Percentiles rank a stretch among this genome's conserved stretches.
Evolutionary conservation across 2,113 vertebrate genomes (phyloP).

Genomic region (Cyprinodon tularosa): DNA sequence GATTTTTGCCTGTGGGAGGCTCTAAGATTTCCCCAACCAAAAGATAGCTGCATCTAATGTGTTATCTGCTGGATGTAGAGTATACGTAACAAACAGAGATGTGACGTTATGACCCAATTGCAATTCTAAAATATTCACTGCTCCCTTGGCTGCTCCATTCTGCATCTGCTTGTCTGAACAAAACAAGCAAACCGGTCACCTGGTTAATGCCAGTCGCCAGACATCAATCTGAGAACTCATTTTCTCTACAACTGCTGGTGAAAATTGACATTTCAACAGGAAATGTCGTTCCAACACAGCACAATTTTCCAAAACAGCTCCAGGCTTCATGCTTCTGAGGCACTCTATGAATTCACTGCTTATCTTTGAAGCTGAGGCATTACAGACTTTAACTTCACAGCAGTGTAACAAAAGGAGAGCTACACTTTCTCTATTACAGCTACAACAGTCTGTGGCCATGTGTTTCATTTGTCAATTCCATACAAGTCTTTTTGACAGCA

Average conservation of each 20-base stretch:
- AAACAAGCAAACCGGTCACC: slow-evolving; percentile 6
- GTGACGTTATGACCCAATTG: slow-evolving; percentile 4
- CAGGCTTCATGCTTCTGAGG: slow-evolving; percentile 17
- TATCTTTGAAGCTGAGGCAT: slow-evolving; percentile 11
- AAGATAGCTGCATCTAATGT: background rate
- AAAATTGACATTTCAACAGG: slow-evolving; percentile 37
- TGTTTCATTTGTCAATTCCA: slow-evolving; percentile 1
- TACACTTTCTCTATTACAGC: background rate
- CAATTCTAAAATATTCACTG: background rate
- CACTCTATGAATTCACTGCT: slow-evolving; percentile 18
- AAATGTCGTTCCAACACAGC: slow-evolving; percentile 20
- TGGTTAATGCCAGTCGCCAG: slow-evolving; percentile 1
- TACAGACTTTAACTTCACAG: slow-evolving; percentile 21
- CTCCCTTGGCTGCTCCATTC: background rate
- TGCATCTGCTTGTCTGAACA: slow-evolving; percentile 2
- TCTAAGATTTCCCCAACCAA: background rate
- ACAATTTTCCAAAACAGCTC: slow-evolving; percentile 28
- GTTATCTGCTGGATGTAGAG: background rate
- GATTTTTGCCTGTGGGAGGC: background rate
- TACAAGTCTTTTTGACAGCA: background rate
- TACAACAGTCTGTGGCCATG: background rate
- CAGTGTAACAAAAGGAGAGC: background rate
- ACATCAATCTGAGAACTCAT: slow-evolving; percentile 11
- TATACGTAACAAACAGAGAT: background rate
- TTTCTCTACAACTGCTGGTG: slow-evolving; percentile 6